Percentiles rank a stretch among this genome's conserved stretches.
These are phyloP conservation scores for Eilema sororculum DNA, from an alignment of 2,888 invertebrate genomes.

Conservation along the genomic window DNA sequence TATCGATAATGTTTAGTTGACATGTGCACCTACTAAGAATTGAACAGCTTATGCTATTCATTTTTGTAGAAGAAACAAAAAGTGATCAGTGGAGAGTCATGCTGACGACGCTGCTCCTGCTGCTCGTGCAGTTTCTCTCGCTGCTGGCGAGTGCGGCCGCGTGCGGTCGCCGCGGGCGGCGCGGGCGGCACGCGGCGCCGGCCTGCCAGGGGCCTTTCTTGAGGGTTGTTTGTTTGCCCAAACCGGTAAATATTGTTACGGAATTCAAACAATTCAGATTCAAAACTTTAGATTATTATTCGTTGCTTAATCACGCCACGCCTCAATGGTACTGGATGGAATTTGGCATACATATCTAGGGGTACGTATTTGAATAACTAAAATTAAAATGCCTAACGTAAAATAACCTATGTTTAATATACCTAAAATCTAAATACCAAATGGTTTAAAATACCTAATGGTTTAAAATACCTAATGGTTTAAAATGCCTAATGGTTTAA, in stretches of 20 bases:
- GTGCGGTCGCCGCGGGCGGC: not conserved
- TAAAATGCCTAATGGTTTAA: too few species aligned
- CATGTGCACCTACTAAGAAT: not conserved
- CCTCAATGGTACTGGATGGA: too few species aligned
- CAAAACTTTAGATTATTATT: too few species aligned
- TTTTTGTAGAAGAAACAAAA: slow-evolving; percentile 6
- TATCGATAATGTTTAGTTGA: not conserved
- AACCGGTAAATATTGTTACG: not conserved
- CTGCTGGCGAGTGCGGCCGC: not conserved
- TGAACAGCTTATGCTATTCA: not conserved
- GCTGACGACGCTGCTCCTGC: not conserved
- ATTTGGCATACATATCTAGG: too few species aligned
- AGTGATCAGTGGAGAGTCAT: not conserved
- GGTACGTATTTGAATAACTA: too few species aligned
- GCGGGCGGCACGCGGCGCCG: not conserved
- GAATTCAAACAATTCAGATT: too few species aligned
- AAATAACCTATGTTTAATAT: too few species aligned
- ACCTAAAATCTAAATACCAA: too few species aligned
- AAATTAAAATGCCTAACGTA: too few species aligned
- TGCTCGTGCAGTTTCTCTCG: not conserved
- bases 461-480: too few species aligned
- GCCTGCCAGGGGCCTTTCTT: slow-evolving; percentile 2
- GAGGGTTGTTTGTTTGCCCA: not conserved
- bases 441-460: too few species aligned
- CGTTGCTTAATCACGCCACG: too few species aligned